These are phyloP conservation scores for Leptopilina myrica DNA, from an alignment of 2,888 invertebrate species.

Conservation along the genomic window DNA sequence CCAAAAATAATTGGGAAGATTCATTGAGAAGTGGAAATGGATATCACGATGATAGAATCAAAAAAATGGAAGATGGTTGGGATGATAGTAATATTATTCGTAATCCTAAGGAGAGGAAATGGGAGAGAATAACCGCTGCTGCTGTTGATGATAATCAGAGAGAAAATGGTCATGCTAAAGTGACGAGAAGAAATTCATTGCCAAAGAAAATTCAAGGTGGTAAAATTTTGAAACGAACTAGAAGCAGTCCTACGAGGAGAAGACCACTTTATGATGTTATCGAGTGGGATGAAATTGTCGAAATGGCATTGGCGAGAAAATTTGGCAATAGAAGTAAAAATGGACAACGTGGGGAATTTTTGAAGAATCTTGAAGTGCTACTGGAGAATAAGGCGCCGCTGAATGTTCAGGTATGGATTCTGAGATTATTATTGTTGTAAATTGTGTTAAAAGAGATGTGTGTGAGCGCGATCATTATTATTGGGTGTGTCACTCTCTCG, in stretches of 20 bases:
- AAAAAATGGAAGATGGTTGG: constrained; percentile 71
- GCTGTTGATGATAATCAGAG: constrained; percentile 62
- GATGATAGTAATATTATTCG: constrained; percentile 69
- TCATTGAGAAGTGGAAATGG: constrained; percentile 62
- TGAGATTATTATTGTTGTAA: not conserved
- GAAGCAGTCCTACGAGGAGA: constrained; percentile 44
- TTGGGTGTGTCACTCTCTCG: constrained; percentile 57
- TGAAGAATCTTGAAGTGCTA: constrained; percentile 69
- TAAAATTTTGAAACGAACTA: constrained; percentile 74
- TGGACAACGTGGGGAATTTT: constrained; percentile 52
- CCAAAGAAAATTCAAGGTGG: constrained; percentile 77
- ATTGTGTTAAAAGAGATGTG: constrained; percentile 7
- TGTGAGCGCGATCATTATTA: constrained; percentile 46
- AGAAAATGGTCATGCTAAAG: constrained; percentile 36
- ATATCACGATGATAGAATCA: constrained; percentile 62
- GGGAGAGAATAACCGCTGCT: constrained; percentile 65
- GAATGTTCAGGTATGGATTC: constrained; percentile 63
- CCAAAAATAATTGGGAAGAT: constrained; percentile 69
- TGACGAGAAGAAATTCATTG: constrained; percentile 57
- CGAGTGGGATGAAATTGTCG: constrained; percentile 79
- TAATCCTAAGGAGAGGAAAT: constrained; percentile 68
- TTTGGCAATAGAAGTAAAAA: constrained; percentile 63
- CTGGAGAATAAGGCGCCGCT: constrained; percentile 65
- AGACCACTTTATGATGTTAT: constrained; percentile 59
- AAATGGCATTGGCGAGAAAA: constrained; percentile 79